A percentile compares a stretch with the other conserved stretches of the same genome.
These are phyloP conservation scores for Protobothrops mucrosquamatus DNA, from an alignment of 2,113 vertebrate genomes.

Conservation along the genomic window DNA sequence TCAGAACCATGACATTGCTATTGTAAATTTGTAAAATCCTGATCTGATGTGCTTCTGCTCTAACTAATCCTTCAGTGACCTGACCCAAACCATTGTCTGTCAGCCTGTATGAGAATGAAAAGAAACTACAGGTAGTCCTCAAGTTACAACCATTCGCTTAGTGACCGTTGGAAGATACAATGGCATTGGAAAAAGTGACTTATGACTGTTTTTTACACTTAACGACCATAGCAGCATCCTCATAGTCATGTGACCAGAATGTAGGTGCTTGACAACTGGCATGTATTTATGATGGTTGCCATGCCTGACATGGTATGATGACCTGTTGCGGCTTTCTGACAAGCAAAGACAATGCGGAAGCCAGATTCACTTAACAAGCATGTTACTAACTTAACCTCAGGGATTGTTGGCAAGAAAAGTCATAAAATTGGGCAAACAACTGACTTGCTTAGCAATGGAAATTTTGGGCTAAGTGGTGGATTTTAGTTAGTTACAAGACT, in stretches of 20 bases:
- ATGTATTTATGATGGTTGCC: not conserved
- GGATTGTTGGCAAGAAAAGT: not conserved
- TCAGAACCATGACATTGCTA: no score
- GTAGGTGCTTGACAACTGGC: not conserved
- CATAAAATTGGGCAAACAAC: not conserved
- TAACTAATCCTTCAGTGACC: not conserved
- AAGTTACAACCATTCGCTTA: no score
- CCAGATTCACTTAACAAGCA: no score
- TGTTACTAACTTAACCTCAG: no score
- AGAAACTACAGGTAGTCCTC: not conserved
- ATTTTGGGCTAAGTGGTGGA: not conserved
- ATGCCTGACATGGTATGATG: not conserved
- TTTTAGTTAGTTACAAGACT: not conserved
- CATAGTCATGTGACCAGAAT: not conserved
- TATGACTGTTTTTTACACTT: no score
- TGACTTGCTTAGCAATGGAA: not conserved
- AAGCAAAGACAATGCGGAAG: no score
- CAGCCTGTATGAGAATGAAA: not conserved
- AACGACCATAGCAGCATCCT: no score
- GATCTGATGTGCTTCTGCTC: not conserved
- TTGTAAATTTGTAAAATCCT: not conserved
- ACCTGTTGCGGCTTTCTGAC: no score
- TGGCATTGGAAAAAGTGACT: no score
- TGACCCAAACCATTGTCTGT: not conserved
- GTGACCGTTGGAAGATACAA: no score